Evolutionary conservation across 2,888 invertebrate genomes (phyloP), one percentile per base, ranked within the genome.

Genomic region (Microctonus brassicae): DNA sequence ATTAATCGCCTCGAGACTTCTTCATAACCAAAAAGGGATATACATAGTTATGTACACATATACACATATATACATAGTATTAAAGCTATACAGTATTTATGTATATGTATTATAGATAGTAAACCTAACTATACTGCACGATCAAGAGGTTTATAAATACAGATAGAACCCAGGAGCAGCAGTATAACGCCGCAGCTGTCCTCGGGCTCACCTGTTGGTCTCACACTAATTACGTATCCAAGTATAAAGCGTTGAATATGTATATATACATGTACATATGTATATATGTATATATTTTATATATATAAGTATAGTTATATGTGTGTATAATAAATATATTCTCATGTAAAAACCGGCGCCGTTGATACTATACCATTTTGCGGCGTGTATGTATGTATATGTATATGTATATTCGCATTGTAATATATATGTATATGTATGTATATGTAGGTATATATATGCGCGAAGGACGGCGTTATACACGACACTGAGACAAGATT

Each of bases 201-300:
- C 62, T 79, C 78, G 76, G 80, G 73, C 79, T 83, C 83, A 83
- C 83, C 83, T 83, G 83, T 83, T 83, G 83, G 81, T 82, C 80
- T 78, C 80, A 78, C 78, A 79, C 82, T 83, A 83, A 83, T 83
- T 83, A 83, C 81, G 78, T 77, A 70, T 73, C 76, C 70, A 79
- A 75, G 76, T 79, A 78, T 82, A 80, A 81, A 79, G 77, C 75
- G 75, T 62, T 65, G 63, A 74, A 76, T 74, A 66, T 73, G 67
- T 62, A 73, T 65, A 36, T 20, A 33, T 11, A 33, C n/a, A 33
- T 52, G 22, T 47, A 26, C 13, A 55, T 62, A 72, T 67, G 52
- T 71, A 74, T 73, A 29, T 17, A 67, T 33, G n/a, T n/a, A n/a
- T n/a, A n/a, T n/a, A n/a, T n/a, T n/a, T n/a, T n/a, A n/a, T n/a